These are phyloP conservation scores for Nasonia longicornis DNA, from an alignment of 1,140 invertebrate species.

Conservation along the genomic window DNA sequence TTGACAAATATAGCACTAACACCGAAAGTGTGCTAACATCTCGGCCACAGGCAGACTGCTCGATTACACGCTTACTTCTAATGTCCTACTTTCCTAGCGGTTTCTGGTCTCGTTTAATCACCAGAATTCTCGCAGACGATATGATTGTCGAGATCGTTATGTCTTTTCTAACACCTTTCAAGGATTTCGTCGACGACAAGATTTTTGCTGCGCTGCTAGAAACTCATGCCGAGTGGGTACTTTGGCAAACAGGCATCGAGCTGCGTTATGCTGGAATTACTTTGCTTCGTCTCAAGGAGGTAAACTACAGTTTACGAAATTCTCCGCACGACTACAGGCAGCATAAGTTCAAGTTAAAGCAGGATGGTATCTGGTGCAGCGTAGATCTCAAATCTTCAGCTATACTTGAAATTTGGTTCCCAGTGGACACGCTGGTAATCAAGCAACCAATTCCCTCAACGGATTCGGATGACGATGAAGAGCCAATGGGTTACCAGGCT, in stretches of 20 bases:
- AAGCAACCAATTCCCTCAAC: slow-evolving; percentile 71
- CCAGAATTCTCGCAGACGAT: slow-evolving; percentile 91
- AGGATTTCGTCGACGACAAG: slow-evolving; percentile 73
- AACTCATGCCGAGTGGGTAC: slow-evolving; percentile 87
- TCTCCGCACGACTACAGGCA: slow-evolving; percentile 68
- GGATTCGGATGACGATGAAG: slow-evolving; percentile 64
- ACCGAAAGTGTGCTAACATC: slow-evolving; percentile 63
- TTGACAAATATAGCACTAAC: slow-evolving; percentile 49
- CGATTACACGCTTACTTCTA: slow-evolving; percentile 79
- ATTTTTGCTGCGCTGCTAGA: slow-evolving; percentile 75
- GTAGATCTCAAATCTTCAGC: slow-evolving; percentile 86
- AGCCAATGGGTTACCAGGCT: slow-evolving; percentile 75
- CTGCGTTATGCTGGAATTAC: slow-evolving; percentile 84
- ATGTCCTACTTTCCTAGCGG: slow-evolving; percentile 97
- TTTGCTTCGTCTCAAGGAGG: slow-evolving; percentile 87
- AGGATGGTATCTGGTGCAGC: slow-evolving; percentile 87
- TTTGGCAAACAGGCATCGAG: slow-evolving; percentile 96
- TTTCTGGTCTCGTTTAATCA: slow-evolving; percentile 96
- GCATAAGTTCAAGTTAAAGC: slow-evolving; percentile 78
- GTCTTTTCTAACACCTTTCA: slow-evolving; percentile 65
- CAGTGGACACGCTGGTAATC: slow-evolving; percentile 80
- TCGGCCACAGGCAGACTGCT: slow-evolving; percentile 70
- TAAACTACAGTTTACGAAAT: slow-evolving; percentile 74
- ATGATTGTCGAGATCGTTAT: slow-evolving; percentile 85
- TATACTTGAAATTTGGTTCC: slow-evolving; percentile 91